Base-by-base conservation (phyloP, 2,797 vertebrate genomes). In the Antennarius maculatus region DNA sequence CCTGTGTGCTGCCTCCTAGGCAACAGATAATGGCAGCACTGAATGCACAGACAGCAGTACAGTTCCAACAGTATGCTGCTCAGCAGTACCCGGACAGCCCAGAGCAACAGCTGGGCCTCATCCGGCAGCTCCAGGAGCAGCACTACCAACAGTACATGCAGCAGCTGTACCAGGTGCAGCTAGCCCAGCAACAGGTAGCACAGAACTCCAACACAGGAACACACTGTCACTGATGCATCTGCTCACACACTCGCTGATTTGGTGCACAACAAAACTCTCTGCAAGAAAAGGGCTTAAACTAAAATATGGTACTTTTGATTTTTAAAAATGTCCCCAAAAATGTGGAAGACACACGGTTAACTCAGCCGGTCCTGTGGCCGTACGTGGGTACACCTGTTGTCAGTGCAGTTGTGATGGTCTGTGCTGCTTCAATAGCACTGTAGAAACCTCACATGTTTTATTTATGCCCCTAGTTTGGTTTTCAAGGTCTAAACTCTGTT, bases 81-180 rank as follows among this genome's bases (percentile, higher is more conserved):
- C 98, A 99, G 87, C 98, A 99, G 82, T 99, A 98, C 63, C 98
- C 97, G 1, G 95, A 96, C 83, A 99, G 95, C 92, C 94, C 94
- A 0, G 98, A 99, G 34, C 98, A 99, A 80, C 98, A 99, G 90
- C 93, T 98, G 78, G 89, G 96, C 70, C 96, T 99, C 69, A 98
- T 99, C 87, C 95, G 96, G 4, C 98, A 99, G 93, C 94, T 99
- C 46, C 98, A 99, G 91, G 98, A 99, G 75, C 98, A 99, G 79
- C 98, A 99, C 89, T 99, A 99, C 86, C 98, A 99, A 81, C 98
- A 99, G 82, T 99, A 99, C 88, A 99, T 99, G 97, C 97, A 99
- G 81, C 98, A 99, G 92, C 92, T 99, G 60, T 99, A 99, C 84
- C 98, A 99, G 85, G 97, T 98, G 69, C 98, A 99, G 92, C 95